Base-by-base conservation (phyloP, 2,888 invertebrate genomes). In the Drosophila antonietae region DNA sequence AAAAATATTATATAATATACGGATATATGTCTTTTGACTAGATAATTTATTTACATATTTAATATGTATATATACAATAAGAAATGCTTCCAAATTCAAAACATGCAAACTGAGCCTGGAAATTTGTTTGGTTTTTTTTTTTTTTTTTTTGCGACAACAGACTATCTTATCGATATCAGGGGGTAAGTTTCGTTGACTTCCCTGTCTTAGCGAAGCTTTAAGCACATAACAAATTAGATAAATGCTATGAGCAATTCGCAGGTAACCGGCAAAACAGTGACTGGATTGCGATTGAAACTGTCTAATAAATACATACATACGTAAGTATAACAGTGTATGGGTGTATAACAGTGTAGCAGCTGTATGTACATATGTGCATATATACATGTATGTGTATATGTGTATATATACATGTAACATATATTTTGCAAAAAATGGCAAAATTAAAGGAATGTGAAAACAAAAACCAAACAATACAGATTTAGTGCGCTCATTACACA, bases 371-470 rank as follows among this genome's bases (percentile, higher is more conserved):
- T 28, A 28, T 6, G 28, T 39, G 18, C 6, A 44, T 37, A 39
- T 15, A 2, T 6, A n/a, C n/a, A 39, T 20, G 23, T 2, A 12
- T 6, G 2, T 44, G 12, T 12, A 2, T 2, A 6, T 23, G 23
- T 53, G 20, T 2, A 20, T 20, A n/a, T n/a, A n/a, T n/a, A n/a
- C n/a, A n/a, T n/a, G n/a, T n/a, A 53, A 37, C 20, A 52, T 20
- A 52, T 20, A 68, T 37, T 72, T 57, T 60, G 79, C 49, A 61
- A 55, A 67, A 65, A 75, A 66, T 71, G 51, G 53, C 74, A 66
- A 58, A 76, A 66, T 59, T 74, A 64, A 60, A 60, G 85, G 82
- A 84, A 82, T 86, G 78, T 86, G 87, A 78, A 71, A 71, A 58
- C 55, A 74, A 68, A 76, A 81, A 67, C 57, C 80, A 84, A 72